Evolutionary conservation across 2,888 invertebrate species (phyloP).

Genomic region (Drosophila fulvimacula): DNA sequence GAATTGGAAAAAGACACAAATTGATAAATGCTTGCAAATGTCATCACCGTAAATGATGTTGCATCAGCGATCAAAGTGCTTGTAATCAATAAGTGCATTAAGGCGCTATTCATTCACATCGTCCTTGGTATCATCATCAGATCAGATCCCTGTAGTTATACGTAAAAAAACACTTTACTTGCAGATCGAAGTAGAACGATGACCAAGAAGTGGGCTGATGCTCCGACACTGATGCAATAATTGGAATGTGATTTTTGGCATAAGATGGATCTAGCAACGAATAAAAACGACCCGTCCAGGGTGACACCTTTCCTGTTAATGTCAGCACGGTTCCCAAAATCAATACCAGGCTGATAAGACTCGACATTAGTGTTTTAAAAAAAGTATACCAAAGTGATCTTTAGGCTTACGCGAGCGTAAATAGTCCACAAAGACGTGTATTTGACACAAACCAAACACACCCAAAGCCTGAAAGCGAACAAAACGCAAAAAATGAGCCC

Average conservation of each 20-base stretch:
- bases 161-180: slow-evolving; percentile 83
- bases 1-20: slow-evolving; percentile 26
- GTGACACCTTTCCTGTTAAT: slow-evolving; percentile 97
- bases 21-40: neutral
- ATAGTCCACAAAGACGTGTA: slow-evolving; percentile 96
- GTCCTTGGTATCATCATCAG: slow-evolving; percentile 60
- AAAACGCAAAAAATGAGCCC: slow-evolving; percentile 54
- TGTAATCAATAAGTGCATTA: slow-evolving; percentile 85
- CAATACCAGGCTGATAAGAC: slow-evolving; percentile 88
- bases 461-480: slow-evolving; percentile 91
- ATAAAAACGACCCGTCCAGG: slow-evolving; percentile 94
- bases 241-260: slow-evolving; percentile 99
- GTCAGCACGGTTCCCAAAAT: slow-evolving; percentile 95
- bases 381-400: slow-evolving; percentile 93
- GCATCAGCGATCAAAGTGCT: slow-evolving; percentile 89
- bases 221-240: slow-evolving; percentile 99
- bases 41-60: neutral
- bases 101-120: slow-evolving; percentile 80
- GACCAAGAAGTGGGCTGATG: slow-evolving; percentile 99
- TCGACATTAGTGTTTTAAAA: slow-evolving; percentile 91
- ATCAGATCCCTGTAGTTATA: neutral
- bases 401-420: slow-evolving; percentile 92
- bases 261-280: slow-evolving; percentile 99
- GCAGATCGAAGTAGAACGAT: slow-evolving; percentile 99
- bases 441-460: slow-evolving; percentile 98